phyloP scores from a whole-genome alignment of 2,797 vertebrate genomes.

The Eurystomus glaucurus region DNA sequence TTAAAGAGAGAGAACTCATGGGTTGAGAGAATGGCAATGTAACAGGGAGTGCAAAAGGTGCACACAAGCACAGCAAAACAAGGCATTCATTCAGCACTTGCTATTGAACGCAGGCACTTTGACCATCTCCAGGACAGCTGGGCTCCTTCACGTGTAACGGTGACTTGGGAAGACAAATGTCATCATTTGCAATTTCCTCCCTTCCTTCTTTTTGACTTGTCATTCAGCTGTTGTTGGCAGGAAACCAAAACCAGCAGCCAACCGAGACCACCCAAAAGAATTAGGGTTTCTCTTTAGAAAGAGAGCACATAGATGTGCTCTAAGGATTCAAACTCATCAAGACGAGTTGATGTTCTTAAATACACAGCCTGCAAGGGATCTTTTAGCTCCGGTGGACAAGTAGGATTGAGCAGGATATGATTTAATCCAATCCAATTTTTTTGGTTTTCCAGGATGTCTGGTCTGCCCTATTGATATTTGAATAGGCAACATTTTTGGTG shows the following conservation, averaged over 20 bases:
- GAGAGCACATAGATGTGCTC: background rate
- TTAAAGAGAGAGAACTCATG: no score
- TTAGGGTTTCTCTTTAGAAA: constrained; percentile 4
- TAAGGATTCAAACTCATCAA: constrained; percentile 17
- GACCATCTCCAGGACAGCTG: no score
- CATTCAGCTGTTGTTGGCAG: constrained; percentile 67
- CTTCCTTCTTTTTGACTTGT: background rate
- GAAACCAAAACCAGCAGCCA: constrained; percentile 78
- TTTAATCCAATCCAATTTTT: background rate
- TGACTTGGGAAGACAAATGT: no score
- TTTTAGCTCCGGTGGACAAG: background rate
- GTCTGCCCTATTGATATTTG: background rate
- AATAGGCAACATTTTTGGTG: background rate
- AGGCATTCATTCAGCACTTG: no score
- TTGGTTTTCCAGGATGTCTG: no score
- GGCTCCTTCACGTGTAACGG: no score
- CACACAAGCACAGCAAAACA: no score
- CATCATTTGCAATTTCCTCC: no score
- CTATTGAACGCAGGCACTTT: no score
- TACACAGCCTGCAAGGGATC: background rate
- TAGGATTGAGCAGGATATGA: constrained; percentile 2
- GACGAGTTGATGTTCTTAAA: background rate
- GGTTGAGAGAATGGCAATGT: no score
- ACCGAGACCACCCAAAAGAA: constrained; percentile 24
- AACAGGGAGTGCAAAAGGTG: no score